These are phyloP conservation scores for Trochalopteron elliotii DNA, from an alignment of 2,113 vertebrate genomes.

Conservation along the genomic window DNA sequence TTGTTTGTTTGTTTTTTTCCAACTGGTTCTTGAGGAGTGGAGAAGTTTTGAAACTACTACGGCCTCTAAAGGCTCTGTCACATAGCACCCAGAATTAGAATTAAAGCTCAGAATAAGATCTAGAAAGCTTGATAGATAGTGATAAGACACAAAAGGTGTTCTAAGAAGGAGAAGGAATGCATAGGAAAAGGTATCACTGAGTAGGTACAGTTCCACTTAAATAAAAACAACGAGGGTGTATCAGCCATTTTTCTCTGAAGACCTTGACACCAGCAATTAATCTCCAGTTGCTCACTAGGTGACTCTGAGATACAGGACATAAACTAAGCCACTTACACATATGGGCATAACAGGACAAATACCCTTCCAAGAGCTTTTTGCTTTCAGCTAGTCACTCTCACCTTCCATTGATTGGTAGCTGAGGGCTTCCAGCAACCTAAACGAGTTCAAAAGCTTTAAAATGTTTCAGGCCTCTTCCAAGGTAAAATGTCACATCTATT, in stretches of 20 bases:
- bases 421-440: background rate
- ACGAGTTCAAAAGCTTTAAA: conserved; percentile 1
- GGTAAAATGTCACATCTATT: background rate
- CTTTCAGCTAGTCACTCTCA: background rate
- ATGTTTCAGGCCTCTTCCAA: background rate
- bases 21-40: background rate
- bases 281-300: background rate
- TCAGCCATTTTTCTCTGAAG: background rate
- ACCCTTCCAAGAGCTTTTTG: background rate
- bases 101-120: background rate
- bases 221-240: background rate
- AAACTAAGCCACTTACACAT: background rate
- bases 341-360: background rate
- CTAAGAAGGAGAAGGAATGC: background rate
- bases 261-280: background rate
- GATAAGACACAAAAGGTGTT: background rate
- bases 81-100: background rate
- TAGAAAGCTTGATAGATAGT: background rate
- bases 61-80: background rate
- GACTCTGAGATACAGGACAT: background rate
- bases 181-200: background rate
- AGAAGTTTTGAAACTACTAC: background rate
- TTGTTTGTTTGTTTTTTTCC: background rate
- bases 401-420: background rate
- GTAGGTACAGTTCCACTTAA: background rate